These are phyloP conservation scores for Leucophenga maculata DNA, from an alignment of 2,888 invertebrate species.

Conservation along the genomic window DNA sequence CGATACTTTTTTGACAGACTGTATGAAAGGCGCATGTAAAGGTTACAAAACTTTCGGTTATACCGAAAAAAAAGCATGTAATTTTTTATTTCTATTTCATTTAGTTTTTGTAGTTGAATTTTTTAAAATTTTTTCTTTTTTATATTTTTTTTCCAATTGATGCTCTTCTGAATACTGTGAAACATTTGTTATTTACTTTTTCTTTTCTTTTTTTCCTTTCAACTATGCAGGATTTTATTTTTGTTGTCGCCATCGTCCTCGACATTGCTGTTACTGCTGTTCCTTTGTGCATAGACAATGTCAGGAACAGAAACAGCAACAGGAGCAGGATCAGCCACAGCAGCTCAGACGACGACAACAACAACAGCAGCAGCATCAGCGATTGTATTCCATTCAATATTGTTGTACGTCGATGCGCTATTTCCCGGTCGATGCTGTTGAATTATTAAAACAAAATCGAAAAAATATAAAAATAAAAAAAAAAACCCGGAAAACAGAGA, in stretches of 20 bases:
- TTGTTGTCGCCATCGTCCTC: too few relatives aligned
- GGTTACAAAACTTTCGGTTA: too few relatives aligned
- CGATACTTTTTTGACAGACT: too few relatives aligned
- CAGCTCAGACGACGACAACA: neutral
- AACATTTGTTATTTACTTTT: conserved; percentile 12
- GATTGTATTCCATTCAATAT: too few relatives aligned
- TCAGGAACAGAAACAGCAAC: neutral
- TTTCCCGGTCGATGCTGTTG: conserved; percentile 28
- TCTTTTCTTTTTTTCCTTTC: neutral
- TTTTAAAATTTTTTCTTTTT: neutral
- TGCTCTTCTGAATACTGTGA: neutral
- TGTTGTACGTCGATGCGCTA: neutral
- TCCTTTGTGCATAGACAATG: conserved; percentile 17
- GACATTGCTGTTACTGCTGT: neutral
- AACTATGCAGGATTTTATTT: too few relatives aligned
- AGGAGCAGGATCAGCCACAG: neutral
- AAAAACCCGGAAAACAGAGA: neutral
- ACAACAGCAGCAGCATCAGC: neutral
- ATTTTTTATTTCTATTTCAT: neutral
- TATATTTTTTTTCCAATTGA: neutral
- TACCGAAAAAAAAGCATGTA: too few relatives aligned
- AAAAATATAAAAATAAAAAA: conserved; percentile 7
- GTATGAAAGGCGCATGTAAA: too few relatives aligned
- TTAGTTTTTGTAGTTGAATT: neutral
- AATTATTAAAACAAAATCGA: conserved; percentile 47